A percentile compares a stretch with the other conserved stretches of the same genome.
Conservation (phyloP, 2,113 vertebrate genomes). For the Sciurus niger region DNA sequence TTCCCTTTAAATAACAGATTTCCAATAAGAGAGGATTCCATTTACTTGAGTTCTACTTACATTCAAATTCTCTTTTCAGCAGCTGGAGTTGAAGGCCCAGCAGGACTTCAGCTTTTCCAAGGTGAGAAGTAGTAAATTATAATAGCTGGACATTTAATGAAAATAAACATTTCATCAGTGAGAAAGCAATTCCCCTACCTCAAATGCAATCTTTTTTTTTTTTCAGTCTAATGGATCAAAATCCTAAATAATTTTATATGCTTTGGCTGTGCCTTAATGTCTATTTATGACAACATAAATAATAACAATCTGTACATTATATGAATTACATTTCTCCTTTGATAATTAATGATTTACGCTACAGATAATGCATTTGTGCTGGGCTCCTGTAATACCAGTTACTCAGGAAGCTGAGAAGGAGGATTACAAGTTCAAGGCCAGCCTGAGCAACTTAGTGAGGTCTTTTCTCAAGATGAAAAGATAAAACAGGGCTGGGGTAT, state of each 20-base stretch:
- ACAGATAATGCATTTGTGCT: neutral
- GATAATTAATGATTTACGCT: neutral
- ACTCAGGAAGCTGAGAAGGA: no score
- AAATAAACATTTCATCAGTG: neutral
- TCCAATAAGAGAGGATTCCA: neutral
- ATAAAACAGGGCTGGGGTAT: no score
- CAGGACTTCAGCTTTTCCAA: neutral
- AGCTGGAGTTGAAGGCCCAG: neutral
- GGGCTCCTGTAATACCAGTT: no score
- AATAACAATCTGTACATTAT: neutral
- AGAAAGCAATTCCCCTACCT: neutral
- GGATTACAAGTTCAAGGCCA: no score
- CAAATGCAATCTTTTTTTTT: neutral
- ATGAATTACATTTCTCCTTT: neutral
- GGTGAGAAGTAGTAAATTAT: neutral
- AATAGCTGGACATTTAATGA: neutral
- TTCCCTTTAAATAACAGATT: neutral
- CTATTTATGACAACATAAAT: neutral
- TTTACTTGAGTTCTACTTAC: neutral
- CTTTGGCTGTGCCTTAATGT: neutral
- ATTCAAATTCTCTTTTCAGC: neutral
- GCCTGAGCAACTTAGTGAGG: no score
- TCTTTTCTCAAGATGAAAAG: no score
- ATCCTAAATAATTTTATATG: no score
- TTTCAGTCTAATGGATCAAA: no score